These are phyloP conservation scores for Cromileptes altivelis DNA, from an alignment of 2,113 vertebrate genomes.

Conservation along the genomic window DNA sequence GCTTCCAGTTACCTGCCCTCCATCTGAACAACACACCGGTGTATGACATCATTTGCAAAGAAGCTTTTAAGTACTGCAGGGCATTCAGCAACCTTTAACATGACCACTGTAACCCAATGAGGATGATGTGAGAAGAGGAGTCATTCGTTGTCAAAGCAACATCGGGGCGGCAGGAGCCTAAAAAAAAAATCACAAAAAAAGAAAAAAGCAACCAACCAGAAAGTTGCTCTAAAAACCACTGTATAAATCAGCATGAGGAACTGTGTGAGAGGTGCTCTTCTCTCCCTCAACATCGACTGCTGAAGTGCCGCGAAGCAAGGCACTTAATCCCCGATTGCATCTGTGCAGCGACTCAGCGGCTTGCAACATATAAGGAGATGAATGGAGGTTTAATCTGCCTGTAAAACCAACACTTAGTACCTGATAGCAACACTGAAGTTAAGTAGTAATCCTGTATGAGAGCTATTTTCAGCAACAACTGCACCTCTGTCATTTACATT, in stretches of 20 bases:
- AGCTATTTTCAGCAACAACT: not conserved
- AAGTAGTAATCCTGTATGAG: not conserved
- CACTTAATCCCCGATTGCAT: slow-evolving; percentile 52
- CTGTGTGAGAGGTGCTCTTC: slow-evolving; percentile 2
- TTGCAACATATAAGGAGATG: not conserved
- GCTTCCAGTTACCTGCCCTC: too few species aligned
- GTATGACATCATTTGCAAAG: too few species aligned
- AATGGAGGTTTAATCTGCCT: not conserved
- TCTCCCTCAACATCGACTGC: slow-evolving; percentile 18
- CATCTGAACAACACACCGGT: too few species aligned
- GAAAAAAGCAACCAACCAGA: not conserved
- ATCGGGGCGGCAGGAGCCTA: not conserved
- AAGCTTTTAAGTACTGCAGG: slow-evolving; percentile 6
- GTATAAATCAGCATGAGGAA: slow-evolving; percentile 24
- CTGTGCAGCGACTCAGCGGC: slow-evolving; percentile 23
- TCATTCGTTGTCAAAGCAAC: slow-evolving; percentile 31
- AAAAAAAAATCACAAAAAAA: not conserved
- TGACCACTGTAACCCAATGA: slow-evolving; percentile 3
- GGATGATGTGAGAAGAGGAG: not conserved
- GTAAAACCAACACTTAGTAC: not conserved
- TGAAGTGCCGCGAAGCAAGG: slow-evolving; percentile 59
- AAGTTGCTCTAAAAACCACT: not conserved
- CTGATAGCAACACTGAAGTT: not conserved
- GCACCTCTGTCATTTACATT: not conserved
- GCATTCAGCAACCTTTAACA: slow-evolving; percentile 1